Base-by-base conservation (phyloP, 35 echinoderm and acorn worm species). In the Apostichopus parvimensis region DNA sequence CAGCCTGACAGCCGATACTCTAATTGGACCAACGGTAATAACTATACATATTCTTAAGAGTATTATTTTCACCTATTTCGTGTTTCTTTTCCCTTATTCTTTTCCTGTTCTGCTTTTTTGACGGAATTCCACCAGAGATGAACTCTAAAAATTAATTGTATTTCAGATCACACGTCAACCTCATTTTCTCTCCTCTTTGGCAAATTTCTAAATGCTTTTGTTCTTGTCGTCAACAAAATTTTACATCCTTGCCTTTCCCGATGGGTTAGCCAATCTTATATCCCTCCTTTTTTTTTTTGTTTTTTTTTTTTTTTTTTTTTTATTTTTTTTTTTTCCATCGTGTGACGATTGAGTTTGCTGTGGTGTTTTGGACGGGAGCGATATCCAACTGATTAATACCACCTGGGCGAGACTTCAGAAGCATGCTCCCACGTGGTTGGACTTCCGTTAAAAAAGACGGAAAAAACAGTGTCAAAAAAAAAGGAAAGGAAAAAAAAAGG, bases 201-300 rank as follows among this genome's bases (percentile, higher is more conserved):
- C n/a, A 58, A 57, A 18, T 25, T 84, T 58, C 54, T 84, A 23
- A 58, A 59, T 17, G 57, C 54, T 58, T 84, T 84, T 84, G 81
- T 84, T 59, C 81, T 58, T 20, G 54, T 5, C 58, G 81, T 84
- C 81, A 84, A 84, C 81, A 84, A 84, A 84, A 84, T 84, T 84
- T 84, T 84, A 84, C 81, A 84, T 84, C 81, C 55, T 52, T 58
- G 9, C 13, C 9, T 25, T n/a, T 84, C 81, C 81, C 81, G 22
- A 84, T 18, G 81, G 81, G n/a, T 18, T 58, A 84, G 55, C 21
- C 81, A 84, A 59, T 84, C 57, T 20, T 84, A 22, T 84, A 45
- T 45, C 34, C 13, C n/a, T 62, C 62, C 0, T 24, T 84, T 13
- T 13, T 4, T 14, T 21, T 8, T 14, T 75, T 1, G 14, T 84